These are phyloP conservation scores for Dolichomitus sp. DNA, from an alignment of 2,888 invertebrate genomes.

Conservation along the genomic window DNA sequence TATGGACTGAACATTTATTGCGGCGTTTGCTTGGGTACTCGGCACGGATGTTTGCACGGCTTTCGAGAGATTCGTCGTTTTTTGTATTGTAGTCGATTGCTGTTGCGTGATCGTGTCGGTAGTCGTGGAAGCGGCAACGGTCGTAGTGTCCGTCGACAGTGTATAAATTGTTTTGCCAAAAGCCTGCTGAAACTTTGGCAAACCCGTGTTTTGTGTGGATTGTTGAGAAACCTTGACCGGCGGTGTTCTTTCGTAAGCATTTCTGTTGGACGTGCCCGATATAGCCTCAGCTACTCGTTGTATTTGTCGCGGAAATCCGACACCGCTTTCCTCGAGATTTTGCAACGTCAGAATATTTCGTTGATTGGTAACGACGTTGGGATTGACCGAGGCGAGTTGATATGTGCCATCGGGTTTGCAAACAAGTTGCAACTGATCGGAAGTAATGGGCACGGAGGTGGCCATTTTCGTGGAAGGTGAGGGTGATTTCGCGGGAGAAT, in stretches of 20 bases:
- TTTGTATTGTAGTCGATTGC: slow-evolving; percentile 71
- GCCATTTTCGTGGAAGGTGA: slow-evolving; percentile 76
- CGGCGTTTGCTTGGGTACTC: slow-evolving; percentile 73
- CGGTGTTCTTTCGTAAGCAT: slow-evolving; percentile 77
- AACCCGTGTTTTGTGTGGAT: slow-evolving; percentile 82
- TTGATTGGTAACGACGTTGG: slow-evolving; percentile 76
- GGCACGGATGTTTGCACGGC: slow-evolving; percentile 84
- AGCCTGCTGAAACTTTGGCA: slow-evolving; percentile 93
- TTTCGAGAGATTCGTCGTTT: slow-evolving; percentile 83
- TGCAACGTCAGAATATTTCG: slow-evolving; percentile 80
- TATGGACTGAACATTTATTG: slow-evolving; percentile 80
- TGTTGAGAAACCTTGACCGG: slow-evolving; percentile 69
- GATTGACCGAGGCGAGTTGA: slow-evolving; percentile 80
- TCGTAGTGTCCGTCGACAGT: slow-evolving; percentile 64
- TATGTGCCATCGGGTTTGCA: slow-evolving; percentile 83
- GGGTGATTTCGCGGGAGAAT: slow-evolving; percentile 82
- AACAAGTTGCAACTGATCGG: slow-evolving; percentile 82
- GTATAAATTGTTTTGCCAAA: slow-evolving; percentile 91
- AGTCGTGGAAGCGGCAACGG: slow-evolving; percentile 72
- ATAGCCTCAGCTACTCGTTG: slow-evolving; percentile 71
- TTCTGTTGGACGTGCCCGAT: slow-evolving; percentile 67
- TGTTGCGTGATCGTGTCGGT: slow-evolving; percentile 73
- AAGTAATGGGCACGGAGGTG: slow-evolving; percentile 75
- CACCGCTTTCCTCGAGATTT: slow-evolving; percentile 78
- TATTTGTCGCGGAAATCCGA: slow-evolving; percentile 77